Evolutionary conservation across 2,113 vertebrate genomes (phyloP).

Genomic region (Alethe diademata): DNA sequence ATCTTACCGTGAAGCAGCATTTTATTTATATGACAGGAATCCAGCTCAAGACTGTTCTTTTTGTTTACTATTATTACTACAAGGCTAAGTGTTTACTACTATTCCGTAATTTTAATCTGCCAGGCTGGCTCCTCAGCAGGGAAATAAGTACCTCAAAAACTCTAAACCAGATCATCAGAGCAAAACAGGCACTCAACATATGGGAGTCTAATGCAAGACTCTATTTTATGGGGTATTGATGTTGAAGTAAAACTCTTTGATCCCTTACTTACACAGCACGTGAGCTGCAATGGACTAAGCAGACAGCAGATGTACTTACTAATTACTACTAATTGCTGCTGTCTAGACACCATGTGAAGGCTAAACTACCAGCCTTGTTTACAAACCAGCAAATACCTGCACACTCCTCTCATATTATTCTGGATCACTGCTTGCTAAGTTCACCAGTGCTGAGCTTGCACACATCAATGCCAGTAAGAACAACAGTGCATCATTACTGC

Average conservation of each 20-base stretch:
- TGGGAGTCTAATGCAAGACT: neutral
- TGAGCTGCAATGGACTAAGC: neutral
- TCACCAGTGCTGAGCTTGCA: neutral
- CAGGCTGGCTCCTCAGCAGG: neutral
- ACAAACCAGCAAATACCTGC: slow-evolving; percentile 20
- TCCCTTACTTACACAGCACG: neutral
- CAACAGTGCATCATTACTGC: neutral
- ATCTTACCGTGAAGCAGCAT: neutral
- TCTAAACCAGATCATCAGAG: neutral
- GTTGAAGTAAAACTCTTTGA: neutral
- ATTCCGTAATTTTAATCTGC: neutral
- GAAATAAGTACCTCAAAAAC: neutral
- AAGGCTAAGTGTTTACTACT: neutral
- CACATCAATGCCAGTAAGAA: neutral
- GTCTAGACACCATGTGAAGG: slow-evolving; percentile 58
- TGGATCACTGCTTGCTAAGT: neutral
- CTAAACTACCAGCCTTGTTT: slow-evolving; percentile 37
- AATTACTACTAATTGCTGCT: slow-evolving; percentile 54
- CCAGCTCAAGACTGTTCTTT: neutral
- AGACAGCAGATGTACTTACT: slow-evolving; percentile 56
- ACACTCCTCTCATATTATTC: neutral
- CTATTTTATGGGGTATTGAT: neutral
- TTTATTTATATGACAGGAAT: neutral
- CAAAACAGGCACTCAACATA: neutral
- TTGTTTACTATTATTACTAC: neutral